Evolutionary conservation across 1,140 invertebrate species (phyloP).

Genomic region (Formica exsecta): DNA sequence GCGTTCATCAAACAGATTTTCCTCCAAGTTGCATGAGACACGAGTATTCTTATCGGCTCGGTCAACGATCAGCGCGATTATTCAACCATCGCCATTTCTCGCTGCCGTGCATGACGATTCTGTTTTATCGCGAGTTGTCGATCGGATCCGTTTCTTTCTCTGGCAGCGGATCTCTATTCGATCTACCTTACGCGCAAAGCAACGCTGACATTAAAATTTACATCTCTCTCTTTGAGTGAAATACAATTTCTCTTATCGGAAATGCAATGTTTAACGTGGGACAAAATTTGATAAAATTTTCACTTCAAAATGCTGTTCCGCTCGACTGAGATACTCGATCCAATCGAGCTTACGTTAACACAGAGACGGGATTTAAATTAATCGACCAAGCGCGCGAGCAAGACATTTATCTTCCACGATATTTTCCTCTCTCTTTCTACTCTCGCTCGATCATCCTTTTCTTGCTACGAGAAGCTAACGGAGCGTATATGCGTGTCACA

Average conservation of each 20-base stretch:
- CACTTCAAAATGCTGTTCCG: too few species aligned
- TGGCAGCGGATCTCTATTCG: not conserved
- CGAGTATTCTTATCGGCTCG: slow-evolving; percentile 61
- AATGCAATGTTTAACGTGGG: not conserved
- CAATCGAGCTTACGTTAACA: not conserved
- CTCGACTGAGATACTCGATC: slow-evolving; percentile 34
- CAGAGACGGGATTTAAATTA: slow-evolving; percentile 51
- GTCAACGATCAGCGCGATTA: slow-evolving; percentile 70
- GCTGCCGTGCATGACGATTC: slow-evolving; percentile 60
- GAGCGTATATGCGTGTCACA: slow-evolving; percentile 56
- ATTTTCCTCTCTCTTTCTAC: not conserved
- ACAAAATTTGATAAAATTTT: too few species aligned
- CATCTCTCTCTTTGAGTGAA: not conserved
- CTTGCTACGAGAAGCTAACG: slow-evolving; percentile 38
- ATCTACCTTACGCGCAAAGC: slow-evolving; percentile 3
- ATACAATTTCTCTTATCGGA: not conserved
- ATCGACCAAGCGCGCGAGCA: slow-evolving; percentile 38
- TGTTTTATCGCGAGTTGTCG: slow-evolving; percentile 63
- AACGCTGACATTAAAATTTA: not conserved
- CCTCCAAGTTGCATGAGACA: slow-evolving; percentile 4
- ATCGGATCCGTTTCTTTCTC: slow-evolving; percentile 23
- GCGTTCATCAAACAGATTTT: slow-evolving; percentile 54
- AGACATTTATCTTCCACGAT: slow-evolving; percentile 39
- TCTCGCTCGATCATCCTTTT: slow-evolving; percentile 7
- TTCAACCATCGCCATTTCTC: slow-evolving; percentile 66